Percentiles rank a stretch among this genome's conserved stretches.
Conservation (phyloP, 2,113 vertebrate species). For the Riparia riparia region DNA sequence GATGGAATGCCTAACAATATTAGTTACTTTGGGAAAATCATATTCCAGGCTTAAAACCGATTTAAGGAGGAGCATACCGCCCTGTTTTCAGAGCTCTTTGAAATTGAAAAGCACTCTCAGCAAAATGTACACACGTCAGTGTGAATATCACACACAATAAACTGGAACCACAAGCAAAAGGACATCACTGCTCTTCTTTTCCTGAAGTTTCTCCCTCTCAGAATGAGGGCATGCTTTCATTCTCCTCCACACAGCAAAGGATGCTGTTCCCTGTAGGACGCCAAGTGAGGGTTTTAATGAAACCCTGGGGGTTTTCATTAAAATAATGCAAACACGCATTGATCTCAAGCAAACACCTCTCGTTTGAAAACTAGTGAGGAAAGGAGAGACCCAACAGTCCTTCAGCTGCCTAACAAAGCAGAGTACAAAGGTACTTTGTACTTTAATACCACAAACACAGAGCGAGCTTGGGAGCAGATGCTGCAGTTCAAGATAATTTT, state of each 20-base stretch:
- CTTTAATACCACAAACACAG: not conserved
- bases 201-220: not conserved
- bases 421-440: not conserved
- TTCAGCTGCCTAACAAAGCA: not conserved
- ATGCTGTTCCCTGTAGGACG: not conserved
- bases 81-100: not conserved
- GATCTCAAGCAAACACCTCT: not conserved
- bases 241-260: not conserved
- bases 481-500: slow-evolving; percentile 23
- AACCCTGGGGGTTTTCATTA: not conserved
- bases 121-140: not conserved
- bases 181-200: not conserved
- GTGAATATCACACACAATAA: not conserved
- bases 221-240: rapidly evolving
- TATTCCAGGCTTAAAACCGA: not conserved
- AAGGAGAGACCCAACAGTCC: not conserved
- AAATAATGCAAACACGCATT: not conserved
- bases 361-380: not conserved
- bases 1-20: not conserved
- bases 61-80: not conserved
- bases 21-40: not conserved
- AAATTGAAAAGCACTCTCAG: not conserved
- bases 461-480: not conserved
- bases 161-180: not conserved
- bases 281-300: not conserved